Percentiles rank a stretch among this genome's conserved stretches.
Evolutionary conservation across 2,888 invertebrate species (phyloP).

Genomic region (Sabellastarte sp.): DNA sequence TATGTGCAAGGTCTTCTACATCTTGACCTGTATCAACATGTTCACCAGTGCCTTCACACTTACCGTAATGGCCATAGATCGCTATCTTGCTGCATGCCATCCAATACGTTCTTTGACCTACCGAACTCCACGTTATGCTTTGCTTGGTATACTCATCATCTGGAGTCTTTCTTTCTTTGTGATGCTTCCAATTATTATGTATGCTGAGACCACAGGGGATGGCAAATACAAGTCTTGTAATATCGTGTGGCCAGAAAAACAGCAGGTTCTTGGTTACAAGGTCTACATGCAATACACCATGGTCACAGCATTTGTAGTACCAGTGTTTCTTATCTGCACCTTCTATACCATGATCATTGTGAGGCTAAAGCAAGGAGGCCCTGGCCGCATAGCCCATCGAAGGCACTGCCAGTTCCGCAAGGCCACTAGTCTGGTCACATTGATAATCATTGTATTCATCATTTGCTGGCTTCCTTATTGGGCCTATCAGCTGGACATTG

Average conservation of each 20-base stretch:
- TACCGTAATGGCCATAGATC: conserved; percentile 27
- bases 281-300: not conserved
- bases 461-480: conserved; percentile 4
- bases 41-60: conserved; percentile 32
- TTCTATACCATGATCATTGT: not conserved
- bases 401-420: not conserved
- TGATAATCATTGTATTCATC: not conserved
- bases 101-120: conserved; percentile 26
- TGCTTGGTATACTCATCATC: conserved; percentile 13
- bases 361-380: not conserved
- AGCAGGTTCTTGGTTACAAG: not conserved
- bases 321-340: not conserved
- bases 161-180: conserved; percentile 28
- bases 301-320: not conserved
- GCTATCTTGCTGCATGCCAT: conserved; percentile 30
- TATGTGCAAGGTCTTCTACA: conserved; percentile 22
- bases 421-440: not conserved
- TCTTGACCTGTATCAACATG: conserved; percentile 28
- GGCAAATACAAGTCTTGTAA: too few relatives aligned
- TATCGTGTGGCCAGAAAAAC: not conserved
- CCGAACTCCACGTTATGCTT: conserved; percentile 23
- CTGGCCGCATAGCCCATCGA: not conserved
- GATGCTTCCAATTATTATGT: conserved; percentile 21
- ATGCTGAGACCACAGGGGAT: not conserved
- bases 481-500: not conserved